phyloP scores from a whole-genome alignment of 1,140 invertebrate genomes.

The Lasaia peninsularis region DNA sequence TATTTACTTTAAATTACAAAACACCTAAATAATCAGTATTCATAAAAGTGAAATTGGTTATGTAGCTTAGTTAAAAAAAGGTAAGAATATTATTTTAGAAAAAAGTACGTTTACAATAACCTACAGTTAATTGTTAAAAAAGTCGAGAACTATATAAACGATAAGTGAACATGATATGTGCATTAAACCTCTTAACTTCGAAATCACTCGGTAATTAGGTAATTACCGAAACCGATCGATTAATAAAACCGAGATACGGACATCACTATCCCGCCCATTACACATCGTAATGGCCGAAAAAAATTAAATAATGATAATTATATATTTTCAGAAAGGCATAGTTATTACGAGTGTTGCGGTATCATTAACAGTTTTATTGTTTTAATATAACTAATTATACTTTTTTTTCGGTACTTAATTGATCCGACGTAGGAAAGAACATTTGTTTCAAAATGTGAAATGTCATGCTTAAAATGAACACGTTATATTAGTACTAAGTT shows the following conservation, averaged over 20 bases:
- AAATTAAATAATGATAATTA: slow-evolving; percentile 76
- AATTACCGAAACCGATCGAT: slow-evolving; percentile 76
- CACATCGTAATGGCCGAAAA: slow-evolving; percentile 65
- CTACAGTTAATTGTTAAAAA: too few relatives aligned
- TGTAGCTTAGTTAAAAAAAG: too few relatives aligned
- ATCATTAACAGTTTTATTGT: slow-evolving; percentile 77
- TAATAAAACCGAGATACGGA: slow-evolving; percentile 69
- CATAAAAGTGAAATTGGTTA: too few relatives aligned
- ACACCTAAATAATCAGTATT: too few relatives aligned
- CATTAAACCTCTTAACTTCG: slow-evolving; percentile 65
- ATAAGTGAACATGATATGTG: slow-evolving; percentile 61
- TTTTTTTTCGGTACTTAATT: slow-evolving; percentile 76
- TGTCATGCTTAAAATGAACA: slow-evolving; percentile 75
- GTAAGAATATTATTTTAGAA: too few relatives aligned
- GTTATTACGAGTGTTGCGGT: slow-evolving; percentile 67
- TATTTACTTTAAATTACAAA: too few relatives aligned
- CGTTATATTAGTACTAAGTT: slow-evolving; percentile 70
- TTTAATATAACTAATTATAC: slow-evolving; percentile 75
- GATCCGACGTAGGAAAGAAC: slow-evolving; percentile 67
- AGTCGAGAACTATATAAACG: neutral
- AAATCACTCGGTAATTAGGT: slow-evolving; percentile 68
- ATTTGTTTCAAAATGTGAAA: slow-evolving; percentile 76
- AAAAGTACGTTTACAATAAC: too few relatives aligned
- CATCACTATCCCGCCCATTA: slow-evolving; percentile 59
- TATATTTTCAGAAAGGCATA: slow-evolving; percentile 72